These are phyloP conservation scores for Atta cephalotes DNA, from an alignment of 1,140 invertebrate species.

Conservation along the genomic window DNA sequence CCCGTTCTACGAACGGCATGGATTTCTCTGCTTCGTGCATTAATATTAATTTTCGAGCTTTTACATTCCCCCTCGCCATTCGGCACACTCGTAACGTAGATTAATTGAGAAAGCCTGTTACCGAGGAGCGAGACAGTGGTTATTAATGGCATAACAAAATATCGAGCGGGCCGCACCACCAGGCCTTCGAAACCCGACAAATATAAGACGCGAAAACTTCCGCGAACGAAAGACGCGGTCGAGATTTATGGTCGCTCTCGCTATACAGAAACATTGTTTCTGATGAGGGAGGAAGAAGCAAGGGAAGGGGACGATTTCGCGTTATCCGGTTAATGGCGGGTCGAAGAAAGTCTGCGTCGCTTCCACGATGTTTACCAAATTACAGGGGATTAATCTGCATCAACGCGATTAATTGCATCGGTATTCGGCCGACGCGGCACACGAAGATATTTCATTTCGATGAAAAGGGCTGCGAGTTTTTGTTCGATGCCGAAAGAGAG, in stretches of 20 bases:
- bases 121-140: constrained; percentile 71
- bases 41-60: constrained; percentile 77
- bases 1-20: constrained; percentile 44
- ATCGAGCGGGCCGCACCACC: constrained; percentile 59
- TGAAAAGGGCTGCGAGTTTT: constrained; percentile 44
- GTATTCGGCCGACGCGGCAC: constrained; percentile 33
- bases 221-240: constrained; percentile 60
- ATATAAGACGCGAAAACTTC: constrained; percentile 72
- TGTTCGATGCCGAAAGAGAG: constrained; percentile 1
- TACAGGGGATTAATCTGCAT: constrained; percentile 50
- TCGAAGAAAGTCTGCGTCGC: constrained; percentile 40
- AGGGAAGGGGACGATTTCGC: constrained; percentile 23
- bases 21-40: constrained; percentile 69
- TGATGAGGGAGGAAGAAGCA: neutral
- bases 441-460: constrained; percentile 54
- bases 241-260: constrained; percentile 65
- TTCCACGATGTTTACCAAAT: constrained; percentile 54
- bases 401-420: constrained; percentile 47
- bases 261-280: constrained; percentile 46
- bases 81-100: constrained; percentile 76
- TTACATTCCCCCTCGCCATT: constrained; percentile 72
- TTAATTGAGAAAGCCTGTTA: constrained; percentile 78
- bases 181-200: constrained; percentile 61
- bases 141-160: constrained; percentile 78
- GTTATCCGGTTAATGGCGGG: constrained; percentile 43